These are phyloP conservation scores for Charaxes varanes DNA, from an alignment of 1,140 invertebrate genomes.

Conservation along the genomic window DNA sequence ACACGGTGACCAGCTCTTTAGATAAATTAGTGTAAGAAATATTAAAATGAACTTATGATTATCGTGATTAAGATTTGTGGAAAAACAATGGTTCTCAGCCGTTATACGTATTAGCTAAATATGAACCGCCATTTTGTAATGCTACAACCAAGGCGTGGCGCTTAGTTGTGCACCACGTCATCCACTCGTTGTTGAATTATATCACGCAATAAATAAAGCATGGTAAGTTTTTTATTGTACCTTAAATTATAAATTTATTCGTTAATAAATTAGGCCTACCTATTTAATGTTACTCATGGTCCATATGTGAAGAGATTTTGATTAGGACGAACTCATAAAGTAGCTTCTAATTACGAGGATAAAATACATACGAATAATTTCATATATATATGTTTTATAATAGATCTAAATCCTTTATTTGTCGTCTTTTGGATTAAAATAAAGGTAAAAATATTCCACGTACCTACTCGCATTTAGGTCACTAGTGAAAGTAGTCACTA, in stretches of 20 bases:
- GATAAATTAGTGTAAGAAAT: constrained; percentile 14
- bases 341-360: too few relatives aligned
- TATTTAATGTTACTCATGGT: too few relatives aligned
- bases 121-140: constrained; percentile 55
- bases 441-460: too few relatives aligned
- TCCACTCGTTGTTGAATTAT: constrained; percentile 19
- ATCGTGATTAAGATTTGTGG: constrained; percentile 9
- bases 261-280: too few relatives aligned
- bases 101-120: constrained; percentile 13
- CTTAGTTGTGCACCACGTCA: constrained; percentile 28
- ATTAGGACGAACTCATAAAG: too few relatives aligned
- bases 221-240: constrained; percentile 41
- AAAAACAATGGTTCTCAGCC: neutral
- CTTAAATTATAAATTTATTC: neutral
- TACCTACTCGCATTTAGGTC: too few relatives aligned
- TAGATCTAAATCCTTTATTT: too few relatives aligned
- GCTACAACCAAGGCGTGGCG: constrained; percentile 43
- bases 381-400: too few relatives aligned
- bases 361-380: too few relatives aligned
- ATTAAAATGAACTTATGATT: constrained; percentile 11
- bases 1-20: constrained; percentile 3
- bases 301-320: too few relatives aligned
- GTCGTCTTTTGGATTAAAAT: too few relatives aligned
- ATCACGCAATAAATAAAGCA: constrained; percentile 21
- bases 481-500: too few relatives aligned